Base-by-base conservation (phyloP, 1,140 invertebrate species). In the Steinernema feltiae region DNA sequence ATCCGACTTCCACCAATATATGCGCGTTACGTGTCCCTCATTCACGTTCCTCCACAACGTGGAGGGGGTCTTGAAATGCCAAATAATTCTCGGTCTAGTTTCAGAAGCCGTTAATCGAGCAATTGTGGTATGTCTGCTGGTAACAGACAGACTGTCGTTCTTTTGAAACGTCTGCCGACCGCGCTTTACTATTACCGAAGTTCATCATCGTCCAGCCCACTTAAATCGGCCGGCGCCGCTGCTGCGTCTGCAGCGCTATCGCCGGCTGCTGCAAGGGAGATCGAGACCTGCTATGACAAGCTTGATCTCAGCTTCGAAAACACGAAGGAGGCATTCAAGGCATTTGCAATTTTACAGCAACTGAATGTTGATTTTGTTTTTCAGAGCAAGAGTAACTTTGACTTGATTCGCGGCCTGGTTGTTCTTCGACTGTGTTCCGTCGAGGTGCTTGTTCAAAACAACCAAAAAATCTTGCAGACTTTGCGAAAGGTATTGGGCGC, bases 401-500 rank as follows among this genome's bases (percentile, higher is more conserved):
- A 99, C 88, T 90, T 99, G 63, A 81, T 97, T 7, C 89, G 97
- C 76, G 95, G 94, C 27, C 92, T 95, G 83, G 82, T 97, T 81
- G 95, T 99, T 53, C 95, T 98, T 87, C 92, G 92, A 86, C 89
- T 98, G 85, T 98, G 95, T 88, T 92, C 93, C 41, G 90, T 93
- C 85, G 91, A 93, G 80, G 92, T 91, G 84, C 88, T 99, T 73
- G 96, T 98, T 70, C 92, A 96, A 84, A 91, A 98, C 88, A 98
- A 99, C 86, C 92, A 92, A 89, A 91, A 92, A 92, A 95, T 99
- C 30, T 93, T 99, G 91, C 94, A 93, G 89, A 78, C 93, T 17
- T 88, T 90, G 17, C 91, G 92, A 78, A 88, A 89, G 78, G 71
- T 97, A n/a, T 86, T 98, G 41, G 96, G 97, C 1, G 91, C 93